Evolutionary conservation across 1,140 invertebrate species (phyloP), one percentile per base, ranked within the genome.

Genomic region (Megalonaias nervosa): DNA sequence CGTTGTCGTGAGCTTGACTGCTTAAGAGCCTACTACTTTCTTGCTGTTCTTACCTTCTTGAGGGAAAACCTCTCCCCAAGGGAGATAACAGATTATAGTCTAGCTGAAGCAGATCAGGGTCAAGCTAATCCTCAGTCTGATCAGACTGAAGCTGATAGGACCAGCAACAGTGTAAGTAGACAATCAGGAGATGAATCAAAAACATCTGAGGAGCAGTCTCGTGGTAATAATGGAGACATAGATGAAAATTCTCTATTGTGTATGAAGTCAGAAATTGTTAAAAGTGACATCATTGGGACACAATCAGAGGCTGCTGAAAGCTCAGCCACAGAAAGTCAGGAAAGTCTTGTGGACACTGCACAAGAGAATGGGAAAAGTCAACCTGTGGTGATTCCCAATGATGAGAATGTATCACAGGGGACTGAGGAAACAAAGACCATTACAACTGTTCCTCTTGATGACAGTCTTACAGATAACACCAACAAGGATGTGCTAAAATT

Each of bases 1-100:
- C 77, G 88, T 19, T 89, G 88, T 73, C 76, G 86, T 38, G 86
- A 88, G 73, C 76, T 89, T 26, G 88, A 89, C 77, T 88, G 86
- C 75, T 81, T 89, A 3, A 77, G 86, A 64, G 86, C 86, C 3
- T 89, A 86, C 67, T 88, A 85, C 75, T 89, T 86, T 80, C 77
- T 89, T 56, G 82, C 84, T 11, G 82, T 88, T 66, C 71, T 88
- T 59, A 81, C 81, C 67, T 85, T 79, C 71, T 61, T 87, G 6
- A 67, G 81, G 64, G 69, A 81, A 26, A 75, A 65, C 21, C 78
- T 67, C 48, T 72, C n/a, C 55, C 17, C 26, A 70, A 67, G 23
- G 60, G 73, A 76, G 26, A 55, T 19, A 64, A 64, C 57, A 67
- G 59, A 55, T 68, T 21, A 58, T 2, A 65, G 26, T 15, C 13